These are phyloP conservation scores for Drosophila ironensis DNA, from an alignment of 1,140 invertebrate species.

Conservation along the genomic window DNA sequence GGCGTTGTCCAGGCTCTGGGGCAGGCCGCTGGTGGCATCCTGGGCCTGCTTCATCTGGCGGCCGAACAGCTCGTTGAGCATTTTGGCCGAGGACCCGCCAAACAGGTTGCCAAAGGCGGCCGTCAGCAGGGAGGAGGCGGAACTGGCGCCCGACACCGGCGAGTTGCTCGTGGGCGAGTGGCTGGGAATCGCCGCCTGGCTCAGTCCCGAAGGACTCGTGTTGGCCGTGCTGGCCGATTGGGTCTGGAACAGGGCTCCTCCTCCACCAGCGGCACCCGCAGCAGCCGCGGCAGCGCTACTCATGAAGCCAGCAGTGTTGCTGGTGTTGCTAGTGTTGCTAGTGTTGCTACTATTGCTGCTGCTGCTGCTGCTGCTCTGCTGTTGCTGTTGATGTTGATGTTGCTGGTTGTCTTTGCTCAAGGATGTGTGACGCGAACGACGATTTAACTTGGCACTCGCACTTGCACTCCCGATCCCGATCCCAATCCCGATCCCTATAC, in stretches of 20 bases:
- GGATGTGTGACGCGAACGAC: constrained; percentile 71
- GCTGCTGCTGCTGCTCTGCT: constrained; percentile 16
- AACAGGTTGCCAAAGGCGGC: constrained; percentile 87
- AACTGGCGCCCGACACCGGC: constrained; percentile 57
- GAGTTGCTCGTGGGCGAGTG: constrained; percentile 58
- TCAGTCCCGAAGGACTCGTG: constrained; percentile 14
- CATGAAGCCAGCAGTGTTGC: constrained; percentile 85
- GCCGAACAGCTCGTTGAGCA: constrained; percentile 91
- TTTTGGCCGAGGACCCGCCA: constrained; percentile 88
- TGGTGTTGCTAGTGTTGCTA: constrained; percentile 51
- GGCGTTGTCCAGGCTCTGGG: constrained; percentile 76
- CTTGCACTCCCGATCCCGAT: constrained; percentile 33
- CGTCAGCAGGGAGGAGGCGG: constrained; percentile 75
- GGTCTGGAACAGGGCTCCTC: constrained; percentile 85
- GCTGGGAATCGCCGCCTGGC: constrained; percentile 5
- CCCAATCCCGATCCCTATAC: constrained; percentile 7
- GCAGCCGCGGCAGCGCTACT: constrained; percentile 83
- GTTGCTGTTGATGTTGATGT: background rate
- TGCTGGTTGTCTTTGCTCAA: constrained; percentile 58
- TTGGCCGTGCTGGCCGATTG: constrained; percentile 52
- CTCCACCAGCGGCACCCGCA: constrained; percentile 82
- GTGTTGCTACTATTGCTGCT: constrained; percentile 22
- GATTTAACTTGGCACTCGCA: constrained; percentile 84
- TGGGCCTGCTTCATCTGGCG: constrained; percentile 88
- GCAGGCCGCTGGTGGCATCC: constrained; percentile 85